A percentile compares a stretch with the other conserved stretches of the same genome.
phyloP scores from a whole-genome alignment of 92 coral and sea anemone genomes.

The Bergia sp. region DNA sequence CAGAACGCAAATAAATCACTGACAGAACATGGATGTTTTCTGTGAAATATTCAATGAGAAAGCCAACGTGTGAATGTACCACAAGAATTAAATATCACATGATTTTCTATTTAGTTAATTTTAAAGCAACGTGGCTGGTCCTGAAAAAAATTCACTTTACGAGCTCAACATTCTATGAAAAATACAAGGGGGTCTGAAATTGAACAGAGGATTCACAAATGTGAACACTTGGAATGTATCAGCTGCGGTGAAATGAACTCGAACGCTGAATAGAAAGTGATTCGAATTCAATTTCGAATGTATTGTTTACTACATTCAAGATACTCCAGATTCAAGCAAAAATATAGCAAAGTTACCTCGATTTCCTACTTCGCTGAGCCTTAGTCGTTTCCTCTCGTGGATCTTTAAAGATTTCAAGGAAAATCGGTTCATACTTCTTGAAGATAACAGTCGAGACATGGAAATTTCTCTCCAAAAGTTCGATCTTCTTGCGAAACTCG shows the following conservation, averaged over 20 bases:
- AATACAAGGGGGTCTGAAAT: neutral
- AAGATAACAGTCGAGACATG: slow-evolving; percentile 97
- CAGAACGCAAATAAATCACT: slow-evolving; percentile 92
- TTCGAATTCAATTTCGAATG: slow-evolving; percentile 41
- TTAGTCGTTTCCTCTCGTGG: slow-evolving; percentile 79
- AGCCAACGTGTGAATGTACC: slow-evolving; percentile 37
- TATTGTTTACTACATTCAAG: slow-evolving; percentile 49
- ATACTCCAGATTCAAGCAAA: slow-evolving; percentile 39
- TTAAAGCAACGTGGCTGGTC: slow-evolving; percentile 13
- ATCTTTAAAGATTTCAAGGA: slow-evolving; percentile 85
- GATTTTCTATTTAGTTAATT: slow-evolving; percentile 31
- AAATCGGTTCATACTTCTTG: slow-evolving; percentile 93
- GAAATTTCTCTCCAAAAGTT: slow-evolving; percentile 90
- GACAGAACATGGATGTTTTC: slow-evolving; percentile 92
- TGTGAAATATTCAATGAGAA: slow-evolving; percentile 46
- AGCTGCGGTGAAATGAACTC: slow-evolving; percentile 31
- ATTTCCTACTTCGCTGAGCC: slow-evolving; percentile 88
- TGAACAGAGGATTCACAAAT: neutral
- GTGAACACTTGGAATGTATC: slow-evolving; percentile 11
- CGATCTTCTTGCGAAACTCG: slow-evolving; percentile 94
- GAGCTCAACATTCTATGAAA: neutral
- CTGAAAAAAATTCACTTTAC: neutral
- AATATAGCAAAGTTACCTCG: slow-evolving; percentile 70
- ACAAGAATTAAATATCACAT: slow-evolving; percentile 59
- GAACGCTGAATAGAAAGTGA: slow-evolving; percentile 33